phyloP scores from a whole-genome alignment of 2,888 invertebrate genomes.

The Empis livida region DNA sequence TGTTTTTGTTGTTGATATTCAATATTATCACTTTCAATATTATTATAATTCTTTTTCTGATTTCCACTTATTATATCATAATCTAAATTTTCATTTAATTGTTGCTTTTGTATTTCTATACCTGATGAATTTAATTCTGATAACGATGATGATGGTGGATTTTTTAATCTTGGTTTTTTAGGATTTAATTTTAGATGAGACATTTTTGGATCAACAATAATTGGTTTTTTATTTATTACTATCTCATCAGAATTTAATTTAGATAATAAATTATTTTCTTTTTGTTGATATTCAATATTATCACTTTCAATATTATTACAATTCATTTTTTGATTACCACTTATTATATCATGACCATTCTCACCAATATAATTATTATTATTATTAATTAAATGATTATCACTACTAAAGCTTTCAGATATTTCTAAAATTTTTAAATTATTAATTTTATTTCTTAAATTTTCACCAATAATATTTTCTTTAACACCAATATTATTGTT shows the following conservation, averaged over 20 bases:
- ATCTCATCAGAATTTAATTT: neutral
- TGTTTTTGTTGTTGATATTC: constrained; percentile 9
- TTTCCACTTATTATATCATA: neutral
- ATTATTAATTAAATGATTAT: constrained; percentile 3
- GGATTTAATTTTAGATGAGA: too few species aligned
- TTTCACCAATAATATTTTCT: neutral
- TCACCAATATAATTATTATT: neutral
- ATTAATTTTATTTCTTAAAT: too few species aligned
- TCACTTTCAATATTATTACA: neutral
- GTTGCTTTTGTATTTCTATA: too few species aligned
- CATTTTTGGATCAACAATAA: too few species aligned
- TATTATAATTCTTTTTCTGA: neutral
- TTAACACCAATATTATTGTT: neutral
- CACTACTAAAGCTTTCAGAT: neutral
- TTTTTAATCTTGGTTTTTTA: too few species aligned
- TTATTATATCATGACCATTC: neutral
- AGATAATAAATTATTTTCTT: neutral
- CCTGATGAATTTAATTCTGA: neutral
- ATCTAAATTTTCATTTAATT: neutral
- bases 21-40: neutral
- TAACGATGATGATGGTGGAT: neutral
- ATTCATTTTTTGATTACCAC: neutral
- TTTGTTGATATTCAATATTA: neutral
- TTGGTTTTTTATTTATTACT: neutral
- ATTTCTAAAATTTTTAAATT: neutral